These are phyloP conservation scores for Rhagophthalmus giganteus DNA, from an alignment of 2,888 invertebrate species.

Conservation along the genomic window DNA sequence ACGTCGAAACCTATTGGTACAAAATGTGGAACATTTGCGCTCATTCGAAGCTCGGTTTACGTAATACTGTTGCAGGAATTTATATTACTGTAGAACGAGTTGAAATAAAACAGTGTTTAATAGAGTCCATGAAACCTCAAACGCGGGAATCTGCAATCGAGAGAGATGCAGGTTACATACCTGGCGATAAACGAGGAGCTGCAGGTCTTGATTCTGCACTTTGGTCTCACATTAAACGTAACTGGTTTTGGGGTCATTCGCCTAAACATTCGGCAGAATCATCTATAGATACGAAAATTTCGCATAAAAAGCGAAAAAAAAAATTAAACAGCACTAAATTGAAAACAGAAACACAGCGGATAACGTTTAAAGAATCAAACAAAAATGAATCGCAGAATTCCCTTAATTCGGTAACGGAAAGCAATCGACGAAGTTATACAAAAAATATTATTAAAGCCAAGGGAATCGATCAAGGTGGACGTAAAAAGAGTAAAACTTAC, in stretches of 20 bases:
- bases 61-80: constrained; percentile 44
- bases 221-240: constrained; percentile 66
- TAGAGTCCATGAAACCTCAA: constrained; percentile 54
- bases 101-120: constrained; percentile 56
- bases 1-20: constrained; percentile 69
- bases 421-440: neutral
- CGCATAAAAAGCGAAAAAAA: neutral
- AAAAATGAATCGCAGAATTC: neutral
- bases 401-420: neutral
- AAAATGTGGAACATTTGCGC: constrained; percentile 69
- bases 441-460: neutral
- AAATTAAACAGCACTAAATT: neutral
- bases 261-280: constrained; percentile 1
- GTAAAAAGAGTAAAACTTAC: neutral
- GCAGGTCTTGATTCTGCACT: constrained; percentile 73
- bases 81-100: constrained; percentile 57
- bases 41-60: constrained; percentile 64
- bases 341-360: neutral
- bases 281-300: no score
- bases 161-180: constrained; percentile 63
- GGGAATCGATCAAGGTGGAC: neutral
- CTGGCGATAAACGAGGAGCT: constrained; percentile 74
- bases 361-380: neutral
- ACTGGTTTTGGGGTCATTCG: constrained; percentile 61
- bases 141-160: constrained; percentile 54